Base-by-base conservation (phyloP, 2,888 invertebrate genomes). In the Agrochola circellaris region DNA sequence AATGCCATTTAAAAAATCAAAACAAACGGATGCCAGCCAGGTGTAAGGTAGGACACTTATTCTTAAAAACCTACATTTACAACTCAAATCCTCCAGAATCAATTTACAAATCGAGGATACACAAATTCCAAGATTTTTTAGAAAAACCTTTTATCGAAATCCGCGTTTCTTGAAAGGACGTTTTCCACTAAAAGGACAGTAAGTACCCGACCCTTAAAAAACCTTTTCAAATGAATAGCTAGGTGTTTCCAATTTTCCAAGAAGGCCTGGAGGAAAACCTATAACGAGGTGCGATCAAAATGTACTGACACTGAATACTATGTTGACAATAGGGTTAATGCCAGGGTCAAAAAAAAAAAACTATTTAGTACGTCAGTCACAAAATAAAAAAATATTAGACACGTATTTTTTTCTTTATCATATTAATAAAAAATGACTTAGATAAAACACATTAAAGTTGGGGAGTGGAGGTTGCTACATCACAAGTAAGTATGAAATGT, bases 191-290 rank as follows among this genome's bases (percentile, higher is more conserved):
- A 72, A 60, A 6, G 42, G 17, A 17, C 34, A 30, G 56, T 26
- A 13, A 38, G 30, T 17, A 75, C 15, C 15, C n/a, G 26, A 69
- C 78, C 69, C 69, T 76, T 61, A 64, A n/a, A 69, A 78, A 79
- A 58, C 23, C 42, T 20, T 66, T 69, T 66, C 23, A 13, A 17
- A 58, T 26, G 26, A 64, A 65, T 45, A 65, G 3, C 65, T 23
- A 79, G 38, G 17, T 83, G 64, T 58, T 58, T 45, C 23, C 13
- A 61, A 56, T 38, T 71, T 60, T 8, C 23, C 11, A 6, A 30
- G 38, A 68, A 68, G 23, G 38, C 4, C 15, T 34, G 26, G 8
- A 38, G 15, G 20, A 42, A 26, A 38, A 20, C 7, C 42, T 61
- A 15, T 42, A 42, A 48, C 17, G 26, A 83, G 15, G 34, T 20